These are phyloP conservation scores for Hipparchia semele DNA, from an alignment of 2,888 invertebrate species.

Conservation along the genomic window DNA sequence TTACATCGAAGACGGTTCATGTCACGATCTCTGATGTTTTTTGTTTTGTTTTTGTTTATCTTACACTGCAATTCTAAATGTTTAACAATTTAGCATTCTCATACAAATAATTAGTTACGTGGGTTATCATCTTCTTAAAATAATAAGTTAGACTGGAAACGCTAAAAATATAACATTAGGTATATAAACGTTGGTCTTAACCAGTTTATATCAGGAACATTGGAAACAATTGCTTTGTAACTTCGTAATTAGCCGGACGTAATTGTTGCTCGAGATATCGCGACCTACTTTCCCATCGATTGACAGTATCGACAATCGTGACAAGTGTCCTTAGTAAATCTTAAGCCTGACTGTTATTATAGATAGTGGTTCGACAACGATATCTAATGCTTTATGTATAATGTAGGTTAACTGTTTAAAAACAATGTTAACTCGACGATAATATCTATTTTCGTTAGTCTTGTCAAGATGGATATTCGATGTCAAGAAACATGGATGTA, in stretches of 20 bases:
- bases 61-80: background rate
- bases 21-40: background rate
- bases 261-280: conserved; percentile 21
- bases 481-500: no score
- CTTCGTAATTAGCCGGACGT: conserved; percentile 24
- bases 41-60: background rate
- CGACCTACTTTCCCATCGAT: conserved; percentile 22
- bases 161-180: background rate
- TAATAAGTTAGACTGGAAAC: background rate
- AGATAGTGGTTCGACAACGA: conserved; percentile 20
- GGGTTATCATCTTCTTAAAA: background rate
- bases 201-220: conserved; percentile 16
- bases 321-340: conserved; percentile 26
- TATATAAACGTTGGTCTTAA: conserved; percentile 9
- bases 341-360: conserved; percentile 16
- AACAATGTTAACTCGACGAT: conserved; percentile 13
- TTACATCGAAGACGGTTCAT: background rate
- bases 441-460: background rate
- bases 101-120: conserved; percentile 2
- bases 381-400: conserved; percentile 6
- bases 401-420: conserved; percentile 11
- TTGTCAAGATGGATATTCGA: no score
- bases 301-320: conserved; percentile 19
- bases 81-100: background rate
- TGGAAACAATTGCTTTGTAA: conserved; percentile 21